These are phyloP conservation scores for Acronicta leporina DNA, from an alignment of 2,888 invertebrate genomes.

Conservation along the genomic window DNA sequence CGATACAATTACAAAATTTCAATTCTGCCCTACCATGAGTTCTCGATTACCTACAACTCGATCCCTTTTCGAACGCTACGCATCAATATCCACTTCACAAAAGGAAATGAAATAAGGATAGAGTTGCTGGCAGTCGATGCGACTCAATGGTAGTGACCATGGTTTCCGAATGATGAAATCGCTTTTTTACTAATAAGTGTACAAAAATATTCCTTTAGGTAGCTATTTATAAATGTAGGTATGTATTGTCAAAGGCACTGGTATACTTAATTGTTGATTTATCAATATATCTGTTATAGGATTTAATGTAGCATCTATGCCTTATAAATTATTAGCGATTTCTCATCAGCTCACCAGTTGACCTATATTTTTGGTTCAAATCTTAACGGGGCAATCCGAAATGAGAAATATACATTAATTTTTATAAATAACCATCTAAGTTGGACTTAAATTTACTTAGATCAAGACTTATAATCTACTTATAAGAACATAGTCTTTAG, in stretches of 20 bases:
- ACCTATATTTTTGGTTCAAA: slow-evolving; percentile 84
- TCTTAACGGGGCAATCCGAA: slow-evolving; percentile 80
- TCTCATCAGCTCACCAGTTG: slow-evolving; percentile 70
- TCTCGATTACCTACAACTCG: slow-evolving; percentile 44
- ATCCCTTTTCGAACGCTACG: slow-evolving; percentile 25
- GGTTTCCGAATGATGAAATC: slow-evolving; percentile 71
- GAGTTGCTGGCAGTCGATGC: slow-evolving; percentile 30
- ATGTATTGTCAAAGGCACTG: slow-evolving; percentile 89
- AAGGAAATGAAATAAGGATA: slow-evolving; percentile 31
- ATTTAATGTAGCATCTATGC: slow-evolving; percentile 60
- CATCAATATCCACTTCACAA: slow-evolving; percentile 24
- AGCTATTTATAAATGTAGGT: slow-evolving; percentile 84
- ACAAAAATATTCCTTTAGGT: slow-evolving; percentile 85
- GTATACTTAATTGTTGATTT: slow-evolving; percentile 77
- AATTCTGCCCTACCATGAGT: slow-evolving; percentile 56
- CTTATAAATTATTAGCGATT: slow-evolving; percentile 74
- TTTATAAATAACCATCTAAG: slow-evolving; percentile 87
- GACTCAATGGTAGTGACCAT: slow-evolving; percentile 59
- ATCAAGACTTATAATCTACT: slow-evolving; percentile 76
- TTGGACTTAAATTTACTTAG: slow-evolving; percentile 83
- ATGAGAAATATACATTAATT: slow-evolving; percentile 82
- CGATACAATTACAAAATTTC: slow-evolving; percentile 62
- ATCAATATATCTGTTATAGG: slow-evolving; percentile 70
- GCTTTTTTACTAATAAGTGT: slow-evolving; percentile 77
- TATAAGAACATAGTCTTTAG: slow-evolving; percentile 87